These are phyloP conservation scores for Ernsta delagoae DNA, from an alignment of 2,888 invertebrate species.

Conservation along the genomic window DNA sequence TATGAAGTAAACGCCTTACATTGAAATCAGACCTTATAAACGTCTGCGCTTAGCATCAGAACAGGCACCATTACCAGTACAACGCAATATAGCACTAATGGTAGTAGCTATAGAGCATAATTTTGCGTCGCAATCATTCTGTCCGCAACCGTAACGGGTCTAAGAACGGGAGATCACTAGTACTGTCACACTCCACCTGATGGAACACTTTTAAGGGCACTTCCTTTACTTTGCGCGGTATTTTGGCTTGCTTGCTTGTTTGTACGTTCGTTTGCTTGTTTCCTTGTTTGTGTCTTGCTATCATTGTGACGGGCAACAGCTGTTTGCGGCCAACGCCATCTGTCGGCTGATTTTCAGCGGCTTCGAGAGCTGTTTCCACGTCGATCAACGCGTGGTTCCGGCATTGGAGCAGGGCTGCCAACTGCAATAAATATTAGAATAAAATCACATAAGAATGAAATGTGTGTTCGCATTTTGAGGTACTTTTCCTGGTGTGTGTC, in stretches of 20 bases:
- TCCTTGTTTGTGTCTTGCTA: constrained; percentile 39
- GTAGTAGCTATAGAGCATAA: constrained; percentile 67
- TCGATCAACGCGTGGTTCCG: constrained; percentile 76
- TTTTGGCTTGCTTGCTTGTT: constrained; percentile 46
- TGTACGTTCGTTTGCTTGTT: constrained; percentile 39
- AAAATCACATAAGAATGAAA: no score
- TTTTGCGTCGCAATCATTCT: constrained; percentile 70
- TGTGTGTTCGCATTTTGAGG: no score
- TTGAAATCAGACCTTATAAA: no score
- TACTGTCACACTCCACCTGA: constrained; percentile 61
- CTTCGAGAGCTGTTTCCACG: constrained; percentile 81
- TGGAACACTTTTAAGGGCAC: constrained; percentile 75
- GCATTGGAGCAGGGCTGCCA: constrained; percentile 72
- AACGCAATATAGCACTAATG: constrained; percentile 46
- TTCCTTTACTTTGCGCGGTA: constrained; percentile 59
- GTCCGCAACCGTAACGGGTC: constrained; percentile 73
- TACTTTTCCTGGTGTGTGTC: no score
- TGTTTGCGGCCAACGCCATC: constrained; percentile 58
- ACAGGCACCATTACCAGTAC: no score
- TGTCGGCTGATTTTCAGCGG: constrained; percentile 68
- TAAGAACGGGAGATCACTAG: constrained; percentile 66
- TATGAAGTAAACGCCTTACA: no score
- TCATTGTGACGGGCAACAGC: constrained; percentile 62
- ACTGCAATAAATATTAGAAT: no score
- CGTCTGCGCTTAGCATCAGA: no score